Evolutionary conservation across 1,140 invertebrate species (phyloP), one percentile per base, ranked within the genome.

Genomic region (Cydia fagiglandana): DNA sequence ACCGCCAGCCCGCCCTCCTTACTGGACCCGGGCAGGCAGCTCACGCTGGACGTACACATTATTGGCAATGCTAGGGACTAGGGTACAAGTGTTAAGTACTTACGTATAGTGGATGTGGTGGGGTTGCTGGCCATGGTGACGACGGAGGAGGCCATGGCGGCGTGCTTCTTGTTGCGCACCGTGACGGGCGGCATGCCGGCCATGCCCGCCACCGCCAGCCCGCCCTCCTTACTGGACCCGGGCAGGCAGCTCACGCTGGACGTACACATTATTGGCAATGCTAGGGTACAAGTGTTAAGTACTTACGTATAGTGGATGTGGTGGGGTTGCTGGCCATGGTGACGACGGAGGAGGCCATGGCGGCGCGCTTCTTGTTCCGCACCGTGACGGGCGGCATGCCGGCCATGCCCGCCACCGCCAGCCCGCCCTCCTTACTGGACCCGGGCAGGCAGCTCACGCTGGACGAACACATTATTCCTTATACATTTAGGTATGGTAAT

Each of bases 341-440:
- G 6, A 85, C 86, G 9, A 88, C 80, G 2, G 85, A 85, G 0
- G 86, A 79, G 9, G 90, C 81, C 82, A 90, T 90, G 0, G 88
- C 88, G 0, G 86, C 84, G 28, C 90, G 84, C 66, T 93, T 93
- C 84, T 93, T 93, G 68, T 85, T 92, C 6, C 91, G 82, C 0
- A 86, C 84, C 1, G 84, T 83, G 4, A 83, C 77, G 0, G 85
- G 84, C 20, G 86, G 85, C 75, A 91, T 84, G 5, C 85, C 84
- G 0, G 76, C 75, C 80, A 89, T 80, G 73, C 73, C 76, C 4
- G 74, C 70, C 45, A 17, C 76, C 17, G 78, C 38, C 66, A 70
- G 64, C 45, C 66, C 75, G 61, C 82, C 61, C 2, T 91, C 90
- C 77, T 91, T 91, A 73, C 87, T 88, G 0, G 83, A 73, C 0